Evolutionary conservation across 2,888 invertebrate species (phyloP).

Genomic region (Eumerus sabulonum): DNA sequence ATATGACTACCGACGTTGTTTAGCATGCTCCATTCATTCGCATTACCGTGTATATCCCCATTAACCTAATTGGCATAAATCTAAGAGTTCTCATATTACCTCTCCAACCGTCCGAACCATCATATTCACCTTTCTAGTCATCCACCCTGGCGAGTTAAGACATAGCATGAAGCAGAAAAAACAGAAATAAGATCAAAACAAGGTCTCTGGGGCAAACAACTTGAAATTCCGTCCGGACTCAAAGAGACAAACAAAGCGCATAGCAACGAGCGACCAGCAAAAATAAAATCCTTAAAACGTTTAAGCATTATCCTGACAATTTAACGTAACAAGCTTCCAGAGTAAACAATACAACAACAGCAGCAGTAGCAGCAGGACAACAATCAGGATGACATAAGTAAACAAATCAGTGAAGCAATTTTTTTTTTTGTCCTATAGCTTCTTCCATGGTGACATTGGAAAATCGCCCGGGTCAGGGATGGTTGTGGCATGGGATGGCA

Average conservation of each 20-base stretch:
- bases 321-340: conserved; percentile 66
- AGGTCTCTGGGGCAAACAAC: conserved; percentile 63
- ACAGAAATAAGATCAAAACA: conserved; percentile 32
- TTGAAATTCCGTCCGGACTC: conserved; percentile 51
- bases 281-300: conserved; percentile 60
- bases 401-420: conserved; percentile 49
- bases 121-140: conserved; percentile 11
- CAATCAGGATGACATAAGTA: conserved; percentile 60
- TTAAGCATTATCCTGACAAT: conserved; percentile 65
- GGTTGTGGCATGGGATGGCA: too few relatives aligned
- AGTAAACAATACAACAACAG: conserved; percentile 48
- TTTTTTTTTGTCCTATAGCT: neutral
- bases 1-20: neutral
- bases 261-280: conserved; percentile 1
- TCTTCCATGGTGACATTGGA: neutral
- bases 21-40: conserved; percentile 6
- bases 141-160: conserved; percentile 43
- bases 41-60: conserved; percentile 45
- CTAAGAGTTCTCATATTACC: conserved; percentile 55
- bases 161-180: conserved; percentile 25
- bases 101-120: too few relatives aligned
- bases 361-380: conserved; percentile 59
- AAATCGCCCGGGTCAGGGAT: neutral
- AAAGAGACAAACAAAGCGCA: conserved; percentile 21
- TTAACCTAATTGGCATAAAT: conserved; percentile 67